Evolutionary conservation across 2,888 invertebrate genomes (phyloP).

Genomic region (Dasysyrphus tricinctus): DNA sequence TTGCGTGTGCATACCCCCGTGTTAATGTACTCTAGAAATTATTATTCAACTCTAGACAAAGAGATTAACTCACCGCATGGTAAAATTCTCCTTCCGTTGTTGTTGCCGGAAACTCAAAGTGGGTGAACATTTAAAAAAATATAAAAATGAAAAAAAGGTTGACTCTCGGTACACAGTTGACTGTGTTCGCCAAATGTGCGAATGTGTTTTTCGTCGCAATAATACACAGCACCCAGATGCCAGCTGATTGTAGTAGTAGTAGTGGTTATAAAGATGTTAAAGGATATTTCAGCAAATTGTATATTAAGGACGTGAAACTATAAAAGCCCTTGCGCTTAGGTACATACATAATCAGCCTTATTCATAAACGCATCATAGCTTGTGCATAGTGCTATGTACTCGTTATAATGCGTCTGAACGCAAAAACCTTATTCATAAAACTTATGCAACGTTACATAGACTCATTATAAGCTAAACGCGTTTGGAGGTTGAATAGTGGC

Average conservation of each 20-base stretch:
- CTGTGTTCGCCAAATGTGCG: constrained; percentile 30
- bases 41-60: neutral
- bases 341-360: no score
- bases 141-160: neutral
- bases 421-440: no score
- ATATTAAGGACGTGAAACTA: constrained; percentile 21
- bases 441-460: no score
- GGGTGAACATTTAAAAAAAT: constrained; percentile 17
- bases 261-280: constrained; percentile 27
- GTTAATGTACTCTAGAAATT: neutral
- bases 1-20: neutral
- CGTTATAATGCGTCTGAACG: no score
- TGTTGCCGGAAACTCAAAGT: neutral
- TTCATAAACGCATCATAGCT: no score
- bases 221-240: constrained; percentile 8
- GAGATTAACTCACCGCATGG: neutral
- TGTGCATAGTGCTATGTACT: no score
- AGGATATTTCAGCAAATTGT: constrained; percentile 30
- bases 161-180: constrained; percentile 19
- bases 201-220: constrained; percentile 25
- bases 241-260: neutral
- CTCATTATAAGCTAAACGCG: no score
- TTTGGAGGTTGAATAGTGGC: no score
- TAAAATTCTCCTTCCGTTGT: constrained; percentile 13
- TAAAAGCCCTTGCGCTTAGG: neutral